Conservation (phyloP, 1,140 invertebrate genomes). For the Drosophila malerkotliana region DNA sequence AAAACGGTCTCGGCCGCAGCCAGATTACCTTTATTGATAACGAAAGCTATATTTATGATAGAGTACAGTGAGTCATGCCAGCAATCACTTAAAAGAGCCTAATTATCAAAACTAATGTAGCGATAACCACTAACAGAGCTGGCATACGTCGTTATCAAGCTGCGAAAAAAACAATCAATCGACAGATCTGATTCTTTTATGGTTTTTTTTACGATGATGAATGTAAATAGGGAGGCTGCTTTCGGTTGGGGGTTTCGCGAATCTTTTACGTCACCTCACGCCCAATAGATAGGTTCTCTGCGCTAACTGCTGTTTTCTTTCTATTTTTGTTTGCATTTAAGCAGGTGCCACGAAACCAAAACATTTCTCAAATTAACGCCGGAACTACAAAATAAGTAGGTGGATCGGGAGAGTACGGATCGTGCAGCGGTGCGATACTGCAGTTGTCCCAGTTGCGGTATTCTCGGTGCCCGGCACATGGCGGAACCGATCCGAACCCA, state of each 20-base stretch:
- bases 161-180: conserved; percentile 25
- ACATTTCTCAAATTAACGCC: conserved; percentile 18
- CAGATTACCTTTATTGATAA: conserved; percentile 21
- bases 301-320: conserved; percentile 18
- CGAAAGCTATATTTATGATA: conserved; percentile 5
- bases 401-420: conserved; percentile 12
- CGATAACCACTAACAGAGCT: conserved; percentile 22
- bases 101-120: conserved; percentile 1
- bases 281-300: conserved; percentile 23
- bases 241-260: conserved; percentile 3
- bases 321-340: conserved; percentile 7
- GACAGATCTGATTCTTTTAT: conserved; percentile 19
- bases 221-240: conserved; percentile 15
- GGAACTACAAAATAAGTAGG: conserved; percentile 21
- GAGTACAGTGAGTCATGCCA: conserved; percentile 9
- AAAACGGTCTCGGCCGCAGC: neutral
- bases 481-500: conserved; percentile 33
- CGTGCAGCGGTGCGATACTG: neutral
- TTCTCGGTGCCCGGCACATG: conserved; percentile 54
- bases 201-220: conserved; percentile 27
- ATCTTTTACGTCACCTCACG: conserved; percentile 22
- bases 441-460: conserved; percentile 29
- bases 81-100: neutral
- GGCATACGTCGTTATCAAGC: neutral
- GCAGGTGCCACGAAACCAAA: conserved; percentile 9